Conservation (phyloP, 2,888 invertebrate genomes). For the Terebella lapidaria region DNA sequence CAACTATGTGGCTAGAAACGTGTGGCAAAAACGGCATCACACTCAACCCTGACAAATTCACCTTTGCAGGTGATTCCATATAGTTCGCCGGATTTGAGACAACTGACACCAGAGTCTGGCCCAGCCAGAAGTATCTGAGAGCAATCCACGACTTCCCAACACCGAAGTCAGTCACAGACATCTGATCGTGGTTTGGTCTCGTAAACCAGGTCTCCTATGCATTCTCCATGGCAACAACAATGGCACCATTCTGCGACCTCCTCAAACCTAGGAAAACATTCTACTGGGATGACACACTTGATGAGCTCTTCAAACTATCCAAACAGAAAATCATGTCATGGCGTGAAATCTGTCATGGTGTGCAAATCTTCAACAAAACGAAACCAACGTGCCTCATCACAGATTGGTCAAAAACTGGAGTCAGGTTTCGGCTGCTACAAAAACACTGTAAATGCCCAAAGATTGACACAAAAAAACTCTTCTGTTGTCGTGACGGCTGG, state of each 20-base stretch:
- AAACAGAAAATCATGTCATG: constrained; percentile 9
- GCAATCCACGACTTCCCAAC: neutral
- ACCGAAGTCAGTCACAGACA: neutral
- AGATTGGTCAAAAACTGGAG: too few species aligned
- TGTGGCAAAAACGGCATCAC: constrained; percentile 27
- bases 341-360: constrained; percentile 22
- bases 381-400: constrained; percentile 32
- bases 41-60: constrained; percentile 30
- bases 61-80: constrained; percentile 21
- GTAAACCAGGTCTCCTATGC: too few species aligned
- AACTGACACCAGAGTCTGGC: constrained; percentile 20
- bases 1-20: constrained; percentile 25
- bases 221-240: neutral
- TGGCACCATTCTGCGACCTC: neutral
- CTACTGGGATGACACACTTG: neutral
- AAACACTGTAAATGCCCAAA: constrained; percentile 22
- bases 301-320: neutral
- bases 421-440: constrained; percentile 29
- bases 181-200: constrained; percentile 2
- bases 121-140: constrained; percentile 11
- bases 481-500: constrained; percentile 24
- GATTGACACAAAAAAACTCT: constrained; percentile 13
- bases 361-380: constrained; percentile 25
- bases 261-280: neutral
- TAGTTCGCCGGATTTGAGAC: constrained; percentile 30